Conservation (phyloP, 2,113 vertebrate genomes). For the Pyxicephalus adspersus region DNA sequence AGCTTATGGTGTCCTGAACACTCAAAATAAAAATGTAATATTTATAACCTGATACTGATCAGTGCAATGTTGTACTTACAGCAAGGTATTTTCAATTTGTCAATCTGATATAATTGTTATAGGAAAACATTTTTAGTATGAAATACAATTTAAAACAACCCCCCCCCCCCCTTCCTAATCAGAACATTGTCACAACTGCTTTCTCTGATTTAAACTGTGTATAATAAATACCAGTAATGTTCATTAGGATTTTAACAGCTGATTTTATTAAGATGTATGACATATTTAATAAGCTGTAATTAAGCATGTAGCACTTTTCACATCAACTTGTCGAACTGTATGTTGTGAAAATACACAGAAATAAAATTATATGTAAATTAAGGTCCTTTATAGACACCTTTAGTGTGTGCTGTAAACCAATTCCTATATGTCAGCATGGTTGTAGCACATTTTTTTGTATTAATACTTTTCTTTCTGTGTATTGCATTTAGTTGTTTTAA, state of each 20-base stretch:
- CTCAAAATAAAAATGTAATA: too few relatives aligned
- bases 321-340: conserved; percentile 26
- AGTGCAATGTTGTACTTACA: too few relatives aligned
- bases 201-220: background rate
- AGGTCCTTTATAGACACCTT: background rate
- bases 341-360: background rate
- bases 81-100: background rate
- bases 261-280: background rate
- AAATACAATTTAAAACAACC: background rate
- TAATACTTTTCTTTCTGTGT: too few relatives aligned
- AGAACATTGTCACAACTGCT: background rate
- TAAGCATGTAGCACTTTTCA: conserved; percentile 2
- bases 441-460: too few relatives aligned
- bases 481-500: too few relatives aligned
- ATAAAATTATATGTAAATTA: background rate
- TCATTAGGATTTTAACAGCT: conserved; percentile 9
- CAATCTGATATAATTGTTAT: background rate
- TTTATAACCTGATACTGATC: too few relatives aligned
- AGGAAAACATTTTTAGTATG: background rate
- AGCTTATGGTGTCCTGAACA: too few relatives aligned
- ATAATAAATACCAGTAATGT: conserved; percentile 14
- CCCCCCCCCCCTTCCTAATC: background rate
- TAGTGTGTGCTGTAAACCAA: background rate
- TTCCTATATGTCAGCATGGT: too few relatives aligned
- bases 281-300: conserved; percentile 27